These are phyloP conservation scores for Podargus strigoides DNA, from an alignment of 2,797 vertebrate genomes.

Conservation along the genomic window DNA sequence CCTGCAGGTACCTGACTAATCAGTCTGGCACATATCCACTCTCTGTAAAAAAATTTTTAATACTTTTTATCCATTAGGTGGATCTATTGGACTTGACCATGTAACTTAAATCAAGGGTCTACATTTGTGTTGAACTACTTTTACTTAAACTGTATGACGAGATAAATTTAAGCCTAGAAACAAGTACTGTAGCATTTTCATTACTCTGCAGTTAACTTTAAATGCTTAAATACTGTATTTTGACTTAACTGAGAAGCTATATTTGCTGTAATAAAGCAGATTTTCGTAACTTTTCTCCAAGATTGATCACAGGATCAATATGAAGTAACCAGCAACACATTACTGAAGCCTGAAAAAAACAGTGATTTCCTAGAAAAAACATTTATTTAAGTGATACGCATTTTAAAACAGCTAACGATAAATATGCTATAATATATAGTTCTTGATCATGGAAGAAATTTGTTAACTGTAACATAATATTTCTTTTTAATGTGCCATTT, in stretches of 20 bases:
- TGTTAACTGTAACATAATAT: neutral
- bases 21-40: neutral
- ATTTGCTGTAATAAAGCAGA: neutral
- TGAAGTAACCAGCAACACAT: neutral
- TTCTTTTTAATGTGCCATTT: neutral
- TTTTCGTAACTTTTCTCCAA: neutral
- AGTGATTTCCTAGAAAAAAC: neutral
- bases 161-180: neutral
- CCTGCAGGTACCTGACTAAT: conserved; percentile 41
- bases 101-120: neutral
- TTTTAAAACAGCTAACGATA: neutral
- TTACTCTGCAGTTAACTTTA: neutral
- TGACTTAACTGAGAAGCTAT: neutral
- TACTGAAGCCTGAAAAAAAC: neutral
- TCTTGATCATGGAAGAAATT: neutral
- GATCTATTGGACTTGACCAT: neutral
- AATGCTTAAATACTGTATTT: neutral
- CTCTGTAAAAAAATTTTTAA: too few species aligned
- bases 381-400: neutral
- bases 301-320: neutral
- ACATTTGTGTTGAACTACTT: neutral
- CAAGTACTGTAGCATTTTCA: neutral
- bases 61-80: neutral
- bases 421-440: neutral
- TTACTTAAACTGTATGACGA: neutral